phyloP scores from a whole-genome alignment of 2,797 vertebrate species.

The Chrysocyon brachyurus region DNA sequence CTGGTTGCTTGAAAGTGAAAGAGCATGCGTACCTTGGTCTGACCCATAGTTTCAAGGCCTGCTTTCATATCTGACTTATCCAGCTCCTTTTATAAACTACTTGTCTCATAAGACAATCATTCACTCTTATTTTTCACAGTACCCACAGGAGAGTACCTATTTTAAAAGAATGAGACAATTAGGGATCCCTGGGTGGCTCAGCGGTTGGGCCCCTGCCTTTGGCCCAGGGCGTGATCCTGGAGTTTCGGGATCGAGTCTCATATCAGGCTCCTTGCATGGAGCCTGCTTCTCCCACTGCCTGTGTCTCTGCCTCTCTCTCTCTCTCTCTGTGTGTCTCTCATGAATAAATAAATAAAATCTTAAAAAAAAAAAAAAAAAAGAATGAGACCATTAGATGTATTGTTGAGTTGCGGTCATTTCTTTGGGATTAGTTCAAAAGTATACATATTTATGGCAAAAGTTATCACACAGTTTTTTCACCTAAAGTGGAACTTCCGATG shows the following conservation, averaged over 20 bases:
- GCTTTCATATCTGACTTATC: conserved; percentile 20
- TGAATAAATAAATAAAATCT: too few species aligned
- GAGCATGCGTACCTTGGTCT: not conserved
- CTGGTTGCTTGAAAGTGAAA: conserved; percentile 26
- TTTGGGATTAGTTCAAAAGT: conserved; percentile 57
- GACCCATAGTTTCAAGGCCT: not conserved
- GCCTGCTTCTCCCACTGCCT: too few species aligned
- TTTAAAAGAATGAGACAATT: conserved; percentile 46
- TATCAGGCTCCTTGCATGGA: too few species aligned
- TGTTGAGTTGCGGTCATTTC: conserved; percentile 54
- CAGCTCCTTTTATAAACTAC: conserved; percentile 51
- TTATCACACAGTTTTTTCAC: conserved; percentile 56
- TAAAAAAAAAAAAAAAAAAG: not conserved
- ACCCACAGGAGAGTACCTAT: not conserved
- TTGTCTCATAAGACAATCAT: conserved; percentile 11
- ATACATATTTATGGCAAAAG: conserved; percentile 36
- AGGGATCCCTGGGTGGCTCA: not conserved
- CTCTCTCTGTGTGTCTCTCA: too few species aligned
- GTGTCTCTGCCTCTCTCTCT: too few species aligned
- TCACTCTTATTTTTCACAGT: conserved; percentile 55
- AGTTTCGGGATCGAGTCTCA: too few species aligned
- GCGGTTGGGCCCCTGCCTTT: too few species aligned
- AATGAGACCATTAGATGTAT: not conserved
- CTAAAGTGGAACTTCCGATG: conserved; percentile 33
- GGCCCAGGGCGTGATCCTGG: too few species aligned